Evolutionary conservation across 2,797 vertebrate species (phyloP).

Genomic region (Phyllotis vaccarum): DNA sequence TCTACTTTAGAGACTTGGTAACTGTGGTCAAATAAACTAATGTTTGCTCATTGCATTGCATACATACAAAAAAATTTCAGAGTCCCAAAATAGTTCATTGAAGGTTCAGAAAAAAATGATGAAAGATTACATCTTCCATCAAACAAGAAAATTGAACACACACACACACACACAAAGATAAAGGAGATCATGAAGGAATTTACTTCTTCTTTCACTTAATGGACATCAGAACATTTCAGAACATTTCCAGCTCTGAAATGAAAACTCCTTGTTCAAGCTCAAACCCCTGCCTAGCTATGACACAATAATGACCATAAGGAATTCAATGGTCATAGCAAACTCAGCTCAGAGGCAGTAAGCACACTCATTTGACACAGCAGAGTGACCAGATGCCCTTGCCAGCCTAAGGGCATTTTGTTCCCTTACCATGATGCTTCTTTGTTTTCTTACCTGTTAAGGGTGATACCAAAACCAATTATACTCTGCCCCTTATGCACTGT

Average conservation of each 20-base stretch:
- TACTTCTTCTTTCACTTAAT: slow-evolving; percentile 31
- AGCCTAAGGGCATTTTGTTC: slow-evolving; percentile 19
- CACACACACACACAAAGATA: slow-evolving; percentile 49
- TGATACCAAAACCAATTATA: slow-evolving; percentile 58
- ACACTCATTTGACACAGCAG: not conserved
- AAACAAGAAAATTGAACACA: slow-evolving; percentile 40
- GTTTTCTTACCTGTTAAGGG: slow-evolving; percentile 29
- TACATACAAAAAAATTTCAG: slow-evolving; percentile 3
- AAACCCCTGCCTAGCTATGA: slow-evolving; percentile 34
- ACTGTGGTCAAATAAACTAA: not conserved
- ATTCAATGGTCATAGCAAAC: slow-evolving; percentile 23
- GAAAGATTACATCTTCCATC: slow-evolving; percentile 16
- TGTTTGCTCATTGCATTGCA: slow-evolving; percentile 24
- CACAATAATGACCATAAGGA: slow-evolving; percentile 27
- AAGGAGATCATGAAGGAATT: slow-evolving; percentile 21
- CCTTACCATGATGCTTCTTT: not conserved
- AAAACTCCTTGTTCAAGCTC: slow-evolving; percentile 27
- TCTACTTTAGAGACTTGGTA: not conserved
- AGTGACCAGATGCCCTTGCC: slow-evolving; percentile 34
- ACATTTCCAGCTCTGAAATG: slow-evolving; percentile 21
- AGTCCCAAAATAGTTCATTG: slow-evolving; percentile 2
- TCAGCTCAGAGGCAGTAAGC: not conserved
- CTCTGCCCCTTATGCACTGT: not conserved
- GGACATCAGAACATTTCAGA: slow-evolving; percentile 35
- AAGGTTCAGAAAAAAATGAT: slow-evolving; percentile 46